Evolutionary conservation across 2,797 vertebrate genomes (phyloP).

Genomic region (Paratrypauchen microcephalus): DNA sequence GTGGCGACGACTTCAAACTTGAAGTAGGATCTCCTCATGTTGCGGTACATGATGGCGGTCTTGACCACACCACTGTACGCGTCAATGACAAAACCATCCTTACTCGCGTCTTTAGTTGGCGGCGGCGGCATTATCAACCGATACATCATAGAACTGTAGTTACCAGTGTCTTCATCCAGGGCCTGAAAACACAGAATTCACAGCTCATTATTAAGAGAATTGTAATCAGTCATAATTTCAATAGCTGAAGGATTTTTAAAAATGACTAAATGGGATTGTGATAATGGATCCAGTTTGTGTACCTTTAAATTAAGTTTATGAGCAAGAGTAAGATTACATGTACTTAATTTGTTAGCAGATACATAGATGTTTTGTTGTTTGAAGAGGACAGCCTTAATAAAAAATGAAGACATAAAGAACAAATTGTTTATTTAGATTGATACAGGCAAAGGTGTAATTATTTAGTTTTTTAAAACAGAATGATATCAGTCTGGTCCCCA

Average conservation of each 20-base stretch:
- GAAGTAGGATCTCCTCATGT: slow-evolving; percentile 96
- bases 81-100: slow-evolving; percentile 95
- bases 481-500: too few species aligned
- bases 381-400: too few species aligned
- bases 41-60: slow-evolving; percentile 96
- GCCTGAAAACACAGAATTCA: slow-evolving; percentile 74
- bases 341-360: too few species aligned
- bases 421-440: too few species aligned
- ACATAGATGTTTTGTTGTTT: too few species aligned
- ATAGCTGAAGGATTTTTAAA: background rate
- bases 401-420: too few species aligned
- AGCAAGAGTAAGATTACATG: too few species aligned
- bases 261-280: background rate
- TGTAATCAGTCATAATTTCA: background rate
- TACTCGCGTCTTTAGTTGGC: slow-evolving; percentile 77
- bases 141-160: slow-evolving; percentile 93
- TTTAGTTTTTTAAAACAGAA: too few species aligned
- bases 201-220: background rate
- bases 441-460: too few species aligned
- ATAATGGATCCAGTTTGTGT: background rate
- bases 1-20: slow-evolving; percentile 95
- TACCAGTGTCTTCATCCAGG: slow-evolving; percentile 92
- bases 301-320: too few species aligned
- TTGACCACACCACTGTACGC: slow-evolving; percentile 91
- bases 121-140: slow-evolving; percentile 86